Percentiles rank a stretch among this genome's conserved stretches.
Evolutionary conservation across 2,113 vertebrate species (phyloP).

Genomic region (Anhinga rufa): DNA sequence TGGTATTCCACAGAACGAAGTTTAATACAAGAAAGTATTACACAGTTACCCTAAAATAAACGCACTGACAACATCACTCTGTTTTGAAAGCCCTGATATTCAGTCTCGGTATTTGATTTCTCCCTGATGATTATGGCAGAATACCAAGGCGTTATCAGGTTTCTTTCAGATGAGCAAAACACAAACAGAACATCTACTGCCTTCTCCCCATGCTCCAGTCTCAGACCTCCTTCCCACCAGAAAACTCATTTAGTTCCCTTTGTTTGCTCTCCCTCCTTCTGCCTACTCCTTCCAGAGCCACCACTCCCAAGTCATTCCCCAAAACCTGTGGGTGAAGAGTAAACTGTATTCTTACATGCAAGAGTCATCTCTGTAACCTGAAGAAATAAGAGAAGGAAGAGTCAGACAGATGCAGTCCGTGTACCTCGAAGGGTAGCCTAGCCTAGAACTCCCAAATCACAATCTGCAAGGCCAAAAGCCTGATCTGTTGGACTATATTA

Average conservation of each 20-base stretch:
- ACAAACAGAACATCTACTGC: background rate
- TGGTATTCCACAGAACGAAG: background rate
- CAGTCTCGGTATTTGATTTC: background rate
- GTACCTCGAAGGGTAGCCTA: background rate
- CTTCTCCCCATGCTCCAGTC: background rate
- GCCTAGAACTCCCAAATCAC: background rate
- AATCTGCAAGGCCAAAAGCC: background rate
- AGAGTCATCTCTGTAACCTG: background rate
- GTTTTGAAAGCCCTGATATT: background rate
- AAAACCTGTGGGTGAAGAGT: background rate
- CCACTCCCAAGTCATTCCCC: background rate
- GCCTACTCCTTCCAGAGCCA: background rate
- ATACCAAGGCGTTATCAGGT: background rate
- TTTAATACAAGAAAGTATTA: background rate
- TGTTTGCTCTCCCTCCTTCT: background rate
- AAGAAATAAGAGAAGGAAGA: background rate
- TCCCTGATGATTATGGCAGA: background rate
- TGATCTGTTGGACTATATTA: background rate
- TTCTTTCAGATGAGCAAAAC: background rate
- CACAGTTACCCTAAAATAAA: background rate
- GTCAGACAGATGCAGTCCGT: accelerated
- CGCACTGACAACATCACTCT: background rate
- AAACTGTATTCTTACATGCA: background rate
- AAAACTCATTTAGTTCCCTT: background rate
- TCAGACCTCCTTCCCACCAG: background rate